Conservation (phyloP, 2,888 invertebrate genomes). For the Protonemura montana region DNA sequence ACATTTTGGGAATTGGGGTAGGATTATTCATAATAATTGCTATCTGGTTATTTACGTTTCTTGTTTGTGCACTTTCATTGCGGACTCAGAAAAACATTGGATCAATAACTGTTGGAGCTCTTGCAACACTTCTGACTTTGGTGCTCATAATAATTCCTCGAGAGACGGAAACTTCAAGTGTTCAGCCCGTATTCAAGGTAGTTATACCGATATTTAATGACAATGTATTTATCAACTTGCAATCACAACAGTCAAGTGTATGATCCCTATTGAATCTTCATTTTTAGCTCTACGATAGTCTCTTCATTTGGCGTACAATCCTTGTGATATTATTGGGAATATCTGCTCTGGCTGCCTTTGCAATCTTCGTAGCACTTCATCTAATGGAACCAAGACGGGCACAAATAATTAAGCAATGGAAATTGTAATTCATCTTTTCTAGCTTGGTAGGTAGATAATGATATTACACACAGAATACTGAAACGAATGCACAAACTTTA, state of each 20-base stretch:
- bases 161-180: slow-evolving; percentile 55
- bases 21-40: slow-evolving; percentile 72
- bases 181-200: slow-evolving; percentile 62
- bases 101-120: slow-evolving; percentile 64
- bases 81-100: slow-evolving; percentile 72
- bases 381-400: slow-evolving; percentile 62
- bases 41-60: slow-evolving; percentile 69
- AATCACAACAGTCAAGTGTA: slow-evolving; percentile 44
- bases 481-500: neutral
- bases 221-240: neutral
- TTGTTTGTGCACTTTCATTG: slow-evolving; percentile 71
- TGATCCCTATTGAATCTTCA: neutral
- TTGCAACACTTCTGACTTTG: slow-evolving; percentile 65
- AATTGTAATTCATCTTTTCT: slow-evolving; percentile 42
- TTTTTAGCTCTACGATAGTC: slow-evolving; percentile 64
- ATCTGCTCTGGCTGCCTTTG: slow-evolving; percentile 60
- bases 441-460: neutral
- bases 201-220: slow-evolving; percentile 43
- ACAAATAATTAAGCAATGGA: slow-evolving; percentile 59
- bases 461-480: neutral
- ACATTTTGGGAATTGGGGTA: slow-evolving; percentile 65
- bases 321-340: slow-evolving; percentile 60
- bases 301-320: slow-evolving; percentile 62
- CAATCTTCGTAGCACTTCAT: slow-evolving; percentile 61
- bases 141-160: slow-evolving; percentile 69